These are phyloP conservation scores for Drosophila cyrtoloma DNA, from an alignment of 2,888 invertebrate genomes.

Conservation along the genomic window DNA sequence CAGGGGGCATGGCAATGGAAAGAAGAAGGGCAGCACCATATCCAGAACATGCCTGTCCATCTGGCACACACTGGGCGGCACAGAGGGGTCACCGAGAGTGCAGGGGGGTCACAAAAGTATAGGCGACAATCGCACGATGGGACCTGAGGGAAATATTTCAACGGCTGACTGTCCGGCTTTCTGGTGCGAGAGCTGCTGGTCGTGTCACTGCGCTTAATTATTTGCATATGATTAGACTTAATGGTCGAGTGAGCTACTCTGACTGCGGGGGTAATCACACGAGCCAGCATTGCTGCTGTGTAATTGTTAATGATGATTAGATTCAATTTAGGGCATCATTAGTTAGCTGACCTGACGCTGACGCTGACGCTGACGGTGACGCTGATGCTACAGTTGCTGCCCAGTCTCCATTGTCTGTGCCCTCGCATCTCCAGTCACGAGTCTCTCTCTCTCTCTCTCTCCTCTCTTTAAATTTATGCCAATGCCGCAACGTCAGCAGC, in stretches of 20 bases:
- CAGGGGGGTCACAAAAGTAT: slow-evolving; percentile 58
- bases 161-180: slow-evolving; percentile 48
- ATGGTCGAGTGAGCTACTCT: slow-evolving; percentile 68
- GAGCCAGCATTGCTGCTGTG: slow-evolving; percentile 66
- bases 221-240: slow-evolving; percentile 83
- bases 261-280: slow-evolving; percentile 64
- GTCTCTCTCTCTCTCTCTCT: slow-evolving; percentile 27
- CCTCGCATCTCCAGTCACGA: slow-evolving; percentile 21
- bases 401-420: slow-evolving; percentile 46
- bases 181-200: slow-evolving; percentile 26
- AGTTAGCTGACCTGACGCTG: slow-evolving; percentile 74
- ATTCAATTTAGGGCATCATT: slow-evolving; percentile 85
- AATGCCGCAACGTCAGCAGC: slow-evolving; percentile 69
- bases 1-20: slow-evolving; percentile 16
- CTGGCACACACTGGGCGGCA: slow-evolving; percentile 49
- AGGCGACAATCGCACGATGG: slow-evolving; percentile 77
- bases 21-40: slow-evolving; percentile 9
- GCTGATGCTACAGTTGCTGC: slow-evolving; percentile 44
- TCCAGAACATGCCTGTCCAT: slow-evolving; percentile 45
- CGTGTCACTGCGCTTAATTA: slow-evolving; percentile 81
- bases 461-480: slow-evolving; percentile 77
- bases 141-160: slow-evolving; percentile 84
- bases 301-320: slow-evolving; percentile 86
- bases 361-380: neutral
- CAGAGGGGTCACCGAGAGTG: neutral